A percentile compares a stretch with the other conserved stretches of the same genome.
These are phyloP conservation scores for Oreortyx pictus DNA, from an alignment of 2,797 vertebrate species.

Conservation along the genomic window DNA sequence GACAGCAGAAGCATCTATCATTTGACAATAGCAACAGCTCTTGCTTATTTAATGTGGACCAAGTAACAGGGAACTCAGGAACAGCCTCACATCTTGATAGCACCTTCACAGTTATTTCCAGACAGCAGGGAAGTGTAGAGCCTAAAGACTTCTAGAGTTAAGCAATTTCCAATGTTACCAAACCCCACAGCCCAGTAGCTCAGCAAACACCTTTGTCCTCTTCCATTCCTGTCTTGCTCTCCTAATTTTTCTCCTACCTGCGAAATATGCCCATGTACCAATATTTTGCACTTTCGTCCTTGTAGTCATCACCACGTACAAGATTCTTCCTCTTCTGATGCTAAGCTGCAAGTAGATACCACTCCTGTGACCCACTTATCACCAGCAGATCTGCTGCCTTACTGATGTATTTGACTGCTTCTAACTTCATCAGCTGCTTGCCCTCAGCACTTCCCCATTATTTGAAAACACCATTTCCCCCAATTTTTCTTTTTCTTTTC, in stretches of 20 bases:
- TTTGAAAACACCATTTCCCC: background rate
- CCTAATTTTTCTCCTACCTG: background rate
- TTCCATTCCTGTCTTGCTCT: background rate
- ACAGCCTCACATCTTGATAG: background rate
- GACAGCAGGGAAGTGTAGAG: background rate
- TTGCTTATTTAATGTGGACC: background rate
- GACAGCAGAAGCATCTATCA: background rate
- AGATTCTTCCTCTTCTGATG: background rate
- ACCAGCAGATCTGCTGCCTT: background rate
- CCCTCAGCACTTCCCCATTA: background rate
- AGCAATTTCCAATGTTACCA: background rate
- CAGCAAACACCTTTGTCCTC: background rate
- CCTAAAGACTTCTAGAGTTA: background rate
- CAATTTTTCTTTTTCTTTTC: background rate
- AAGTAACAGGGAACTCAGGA: background rate
- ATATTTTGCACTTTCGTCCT: background rate
- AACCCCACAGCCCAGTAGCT: background rate
- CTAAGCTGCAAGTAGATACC: background rate
- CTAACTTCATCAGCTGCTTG: background rate
- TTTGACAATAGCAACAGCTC: background rate
- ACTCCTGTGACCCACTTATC: background rate
- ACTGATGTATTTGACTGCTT: background rate
- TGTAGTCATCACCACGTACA: background rate
- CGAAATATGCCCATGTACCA: background rate
- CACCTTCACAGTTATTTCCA: background rate